Conservation (phyloP, 2,113 vertebrate species). For the Protobothrops mucrosquamatus region DNA sequence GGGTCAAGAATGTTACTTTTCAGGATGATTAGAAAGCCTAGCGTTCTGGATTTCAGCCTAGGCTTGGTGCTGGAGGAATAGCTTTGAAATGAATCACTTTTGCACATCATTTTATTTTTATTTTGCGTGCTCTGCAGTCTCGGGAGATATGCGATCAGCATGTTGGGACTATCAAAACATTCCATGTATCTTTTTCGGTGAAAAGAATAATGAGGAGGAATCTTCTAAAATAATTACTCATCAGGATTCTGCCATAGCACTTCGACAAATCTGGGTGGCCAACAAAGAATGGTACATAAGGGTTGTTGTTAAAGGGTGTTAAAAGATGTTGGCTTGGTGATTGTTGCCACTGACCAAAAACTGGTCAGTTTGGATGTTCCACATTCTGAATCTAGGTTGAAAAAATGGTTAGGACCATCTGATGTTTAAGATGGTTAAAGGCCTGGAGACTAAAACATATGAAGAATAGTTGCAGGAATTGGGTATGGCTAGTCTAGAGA, state of each 20-base stretch:
- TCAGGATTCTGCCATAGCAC: not conserved
- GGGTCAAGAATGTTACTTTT: not conserved
- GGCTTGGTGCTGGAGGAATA: not conserved
- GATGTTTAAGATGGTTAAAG: not conserved
- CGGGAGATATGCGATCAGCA: not conserved
- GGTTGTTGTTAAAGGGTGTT: not conserved
- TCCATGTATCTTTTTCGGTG: accelerated
- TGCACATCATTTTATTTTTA: not conserved
- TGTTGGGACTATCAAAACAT: not conserved
- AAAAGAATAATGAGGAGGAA: not conserved
- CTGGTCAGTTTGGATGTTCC: not conserved
- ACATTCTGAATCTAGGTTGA: not conserved
- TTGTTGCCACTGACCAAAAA: not conserved
- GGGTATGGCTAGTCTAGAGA: not conserved
- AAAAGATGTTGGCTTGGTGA: slow-evolving; percentile 9
- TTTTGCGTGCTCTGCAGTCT: not conserved
- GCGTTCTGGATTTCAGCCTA: not conserved
- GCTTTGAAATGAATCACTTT: not conserved
- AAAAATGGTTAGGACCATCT: not conserved
- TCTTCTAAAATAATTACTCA: not conserved
- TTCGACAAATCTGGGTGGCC: not conserved
- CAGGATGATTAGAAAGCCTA: not conserved
- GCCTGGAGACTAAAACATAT: not conserved
- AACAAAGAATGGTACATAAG: not conserved
- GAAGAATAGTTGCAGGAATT: not conserved